phyloP scores from a whole-genome alignment of 2,888 invertebrate species.

The Margaritifera margaritifera region DNA sequence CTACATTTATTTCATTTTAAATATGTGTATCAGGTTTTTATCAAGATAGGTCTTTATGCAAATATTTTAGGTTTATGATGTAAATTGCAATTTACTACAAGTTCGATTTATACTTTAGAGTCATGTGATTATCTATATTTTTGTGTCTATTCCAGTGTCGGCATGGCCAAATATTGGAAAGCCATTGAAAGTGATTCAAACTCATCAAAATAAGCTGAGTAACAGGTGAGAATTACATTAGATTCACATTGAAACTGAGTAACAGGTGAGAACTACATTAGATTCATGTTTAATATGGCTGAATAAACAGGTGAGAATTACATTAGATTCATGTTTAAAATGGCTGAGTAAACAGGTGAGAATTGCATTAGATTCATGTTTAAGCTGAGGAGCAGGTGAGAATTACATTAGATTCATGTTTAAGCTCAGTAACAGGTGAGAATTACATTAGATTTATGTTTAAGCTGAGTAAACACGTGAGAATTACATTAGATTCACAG shows the following conservation, averaged over 20 bases:
- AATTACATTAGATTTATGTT: not conserved
- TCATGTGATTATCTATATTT: not conserved
- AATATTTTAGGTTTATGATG: not conserved
- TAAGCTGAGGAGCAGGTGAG: conserved; percentile 84
- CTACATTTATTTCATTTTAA: too few relatives aligned
- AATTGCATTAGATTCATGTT: not conserved
- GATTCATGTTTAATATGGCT: not conserved
- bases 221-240: conserved; percentile 76
- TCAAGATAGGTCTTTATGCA: not conserved
- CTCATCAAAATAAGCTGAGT: conserved; percentile 92
- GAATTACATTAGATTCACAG: too few relatives aligned
- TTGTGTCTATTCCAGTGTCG: conserved; percentile 78
- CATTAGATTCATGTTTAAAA: not conserved
- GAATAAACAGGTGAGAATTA: too few relatives aligned
- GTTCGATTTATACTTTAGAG: too few relatives aligned
- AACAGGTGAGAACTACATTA: not conserved
- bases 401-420: not conserved
- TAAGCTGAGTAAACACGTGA: not conserved
- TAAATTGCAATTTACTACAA: not conserved
- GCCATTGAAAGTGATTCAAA: conserved; percentile 91
- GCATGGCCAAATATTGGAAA: conserved; percentile 92
- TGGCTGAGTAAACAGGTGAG: not conserved
- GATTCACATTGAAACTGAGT: not conserved
- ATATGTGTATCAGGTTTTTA: too few relatives aligned
- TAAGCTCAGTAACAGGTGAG: not conserved